These are phyloP conservation scores for Tachypleus tridentatus DNA, from an alignment of 1,140 invertebrate species.

Conservation along the genomic window DNA sequence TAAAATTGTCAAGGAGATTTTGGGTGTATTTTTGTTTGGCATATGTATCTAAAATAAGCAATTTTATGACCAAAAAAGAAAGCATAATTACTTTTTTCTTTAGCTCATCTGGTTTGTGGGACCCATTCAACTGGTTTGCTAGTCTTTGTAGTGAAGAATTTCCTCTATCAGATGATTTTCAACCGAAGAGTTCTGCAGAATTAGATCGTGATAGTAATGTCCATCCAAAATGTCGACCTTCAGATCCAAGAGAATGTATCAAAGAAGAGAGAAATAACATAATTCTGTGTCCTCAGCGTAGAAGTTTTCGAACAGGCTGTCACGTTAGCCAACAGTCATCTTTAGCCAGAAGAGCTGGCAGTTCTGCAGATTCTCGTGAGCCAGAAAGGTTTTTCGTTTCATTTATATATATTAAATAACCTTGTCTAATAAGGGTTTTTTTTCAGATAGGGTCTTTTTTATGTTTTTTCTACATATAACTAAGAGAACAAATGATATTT, in stretches of 20 bases:
- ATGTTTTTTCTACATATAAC: too few species aligned
- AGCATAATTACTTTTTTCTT: slow-evolving; percentile 11
- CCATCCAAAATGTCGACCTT: slow-evolving; percentile 9
- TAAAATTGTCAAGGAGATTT: too few species aligned
- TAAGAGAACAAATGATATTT: too few species aligned
- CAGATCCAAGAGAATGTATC: slow-evolving; percentile 56
- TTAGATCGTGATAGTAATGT: slow-evolving; percentile 33
- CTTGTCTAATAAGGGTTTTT: too few species aligned
- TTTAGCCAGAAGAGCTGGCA: slow-evolving; percentile 21
- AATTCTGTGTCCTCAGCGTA: slow-evolving; percentile 62
- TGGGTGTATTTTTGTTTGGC: too few species aligned
- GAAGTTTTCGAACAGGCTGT: slow-evolving; percentile 70
- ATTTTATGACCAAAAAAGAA: too few species aligned
- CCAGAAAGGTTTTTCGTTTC: slow-evolving; percentile 11
- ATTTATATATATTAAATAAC: too few species aligned
- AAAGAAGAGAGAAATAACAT: slow-evolving; percentile 71
- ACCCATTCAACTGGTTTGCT: slow-evolving; percentile 47
- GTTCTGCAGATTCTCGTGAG: slow-evolving; percentile 24
- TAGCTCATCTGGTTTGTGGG: slow-evolving; percentile 45
- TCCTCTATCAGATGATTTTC: slow-evolving; percentile 43
- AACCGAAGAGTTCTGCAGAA: slow-evolving; percentile 26
- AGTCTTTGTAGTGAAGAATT: slow-evolving; percentile 42
- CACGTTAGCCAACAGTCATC: slow-evolving; percentile 38
- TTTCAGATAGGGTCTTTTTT: too few species aligned
- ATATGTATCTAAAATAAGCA: too few species aligned